Percentiles rank a stretch among this genome's conserved stretches.
These are phyloP conservation scores for Desoria tigrina DNA, from an alignment of 2,888 invertebrate genomes.

Conservation along the genomic window DNA sequence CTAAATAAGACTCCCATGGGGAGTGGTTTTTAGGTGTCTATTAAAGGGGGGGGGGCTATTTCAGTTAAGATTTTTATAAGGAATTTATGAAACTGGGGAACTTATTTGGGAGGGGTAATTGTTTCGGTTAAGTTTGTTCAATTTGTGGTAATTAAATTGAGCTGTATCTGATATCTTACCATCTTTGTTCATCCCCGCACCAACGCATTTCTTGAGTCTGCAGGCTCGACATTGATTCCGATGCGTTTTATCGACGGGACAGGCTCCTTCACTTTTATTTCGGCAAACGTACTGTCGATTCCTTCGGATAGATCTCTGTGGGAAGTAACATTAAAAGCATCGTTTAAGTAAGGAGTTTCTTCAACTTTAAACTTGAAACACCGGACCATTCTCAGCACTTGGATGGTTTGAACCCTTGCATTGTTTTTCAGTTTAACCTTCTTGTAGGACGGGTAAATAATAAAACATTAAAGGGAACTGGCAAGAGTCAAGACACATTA, in stretches of 20 bases:
- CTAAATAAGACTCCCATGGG: too few species aligned
- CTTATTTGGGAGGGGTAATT: too few species aligned
- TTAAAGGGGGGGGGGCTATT: too few species aligned
- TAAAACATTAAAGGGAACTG: too few species aligned
- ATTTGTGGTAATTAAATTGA: too few species aligned
- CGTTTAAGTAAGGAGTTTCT: not conserved
- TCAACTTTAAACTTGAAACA: too few species aligned
- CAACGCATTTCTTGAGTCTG: conserved; percentile 82
- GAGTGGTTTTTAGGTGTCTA: too few species aligned
- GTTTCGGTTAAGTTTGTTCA: too few species aligned
- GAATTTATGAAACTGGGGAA: too few species aligned
- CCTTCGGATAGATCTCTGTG: conserved; percentile 89
- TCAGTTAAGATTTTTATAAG: too few species aligned
- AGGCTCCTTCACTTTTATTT: conserved; percentile 78
- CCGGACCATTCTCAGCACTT: too few species aligned
- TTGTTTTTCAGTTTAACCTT: conserved; percentile 1
- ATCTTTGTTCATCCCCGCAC: conserved; percentile 94
- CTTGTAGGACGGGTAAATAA: too few species aligned
- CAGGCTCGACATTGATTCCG: conserved; percentile 96
- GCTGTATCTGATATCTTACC: conserved; percentile 67
- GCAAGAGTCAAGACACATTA: conserved; percentile 28
- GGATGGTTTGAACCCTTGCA: conserved; percentile 8
- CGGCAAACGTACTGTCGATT: conserved; percentile 95
- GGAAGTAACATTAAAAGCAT: not conserved
- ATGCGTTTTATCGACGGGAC: conserved; percentile 92